Base-by-base conservation (phyloP, 2,888 invertebrate species). In the Lycocerus yunnanus region DNA sequence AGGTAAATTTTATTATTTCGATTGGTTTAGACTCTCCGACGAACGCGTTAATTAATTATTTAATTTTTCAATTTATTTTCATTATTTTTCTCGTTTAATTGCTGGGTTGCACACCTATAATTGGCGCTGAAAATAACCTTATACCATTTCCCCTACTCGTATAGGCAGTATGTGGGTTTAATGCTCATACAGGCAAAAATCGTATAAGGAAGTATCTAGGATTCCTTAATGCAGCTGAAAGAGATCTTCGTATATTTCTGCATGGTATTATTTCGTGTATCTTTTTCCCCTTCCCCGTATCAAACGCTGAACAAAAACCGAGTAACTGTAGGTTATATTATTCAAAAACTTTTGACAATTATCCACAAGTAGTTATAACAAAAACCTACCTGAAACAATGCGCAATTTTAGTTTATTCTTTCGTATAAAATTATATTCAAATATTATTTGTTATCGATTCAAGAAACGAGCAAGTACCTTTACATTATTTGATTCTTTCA, bases 401-500 rank as follows among this genome's bases (percentile, higher is more conserved):
- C 43, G 43, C n/a, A 43, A n/a, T n/a, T 43, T 43, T 43, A 43
- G n/a, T n/a, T 43, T 43, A 43, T 43, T 43, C 43, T 43, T n/a
- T n/a, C n/a, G n/a, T 6, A 43, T 43, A 13, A 43, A 43, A 43
- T 43, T 43, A n/a, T 11, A 43, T 43, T 63, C 16, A 18, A 63
- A 63, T 63, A 63, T 63, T 43, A n/a, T 43, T 43, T 63, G 21
- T 27, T 66, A 66, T 66, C 20, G 66, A 27, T 66, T 66, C 18
- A 66, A 21, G 66, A 66, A 66, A 27, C 18, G 15, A 14, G 21
- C 18, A 66, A 66, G 66, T 66, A 27, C 66, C 20, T 66, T 71
- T 58, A n/a, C n/a, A 43, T 63, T 63, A 16, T 63, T 63, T 63
- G 61, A 63, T 63, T 18, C 61, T 16, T 60, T 65, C 71, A 74